Evolutionary conservation across 2,797 vertebrate genomes (phyloP).

Genomic region (Dryobates pubescens): DNA sequence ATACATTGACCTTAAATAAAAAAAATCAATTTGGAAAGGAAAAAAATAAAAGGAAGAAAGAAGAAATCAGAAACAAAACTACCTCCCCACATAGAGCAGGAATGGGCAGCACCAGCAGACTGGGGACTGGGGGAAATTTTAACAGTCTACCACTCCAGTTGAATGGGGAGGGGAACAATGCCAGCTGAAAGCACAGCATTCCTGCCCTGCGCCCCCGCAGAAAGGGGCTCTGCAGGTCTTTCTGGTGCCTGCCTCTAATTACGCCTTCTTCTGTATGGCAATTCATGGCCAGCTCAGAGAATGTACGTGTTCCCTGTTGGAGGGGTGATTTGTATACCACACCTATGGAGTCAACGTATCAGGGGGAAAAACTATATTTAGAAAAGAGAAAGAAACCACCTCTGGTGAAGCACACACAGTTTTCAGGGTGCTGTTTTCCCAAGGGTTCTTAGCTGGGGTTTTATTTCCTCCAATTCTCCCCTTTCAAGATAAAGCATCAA

Average conservation of each 20-base stretch:
- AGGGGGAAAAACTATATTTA: background rate
- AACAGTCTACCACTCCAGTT: conserved; percentile 47
- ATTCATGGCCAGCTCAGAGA: conserved; percentile 14
- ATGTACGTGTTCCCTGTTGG: background rate
- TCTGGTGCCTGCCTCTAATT: conserved; percentile 52
- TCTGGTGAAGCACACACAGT: background rate
- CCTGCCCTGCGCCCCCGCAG: background rate
- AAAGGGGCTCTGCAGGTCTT: conserved; percentile 36
- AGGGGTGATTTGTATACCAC: background rate
- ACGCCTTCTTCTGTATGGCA: background rate
- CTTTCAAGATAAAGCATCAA: conserved; percentile 22
- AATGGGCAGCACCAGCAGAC: conserved; percentile 42
- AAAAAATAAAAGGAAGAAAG: background rate
- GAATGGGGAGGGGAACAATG: conserved; percentile 65
- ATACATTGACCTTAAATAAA: background rate
- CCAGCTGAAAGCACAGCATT: conserved; percentile 50
- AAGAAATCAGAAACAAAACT: conserved; percentile 8
- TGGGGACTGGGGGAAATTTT: conserved; percentile 14
- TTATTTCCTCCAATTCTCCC: background rate
- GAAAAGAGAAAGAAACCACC: background rate
- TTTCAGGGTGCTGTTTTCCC: background rate
- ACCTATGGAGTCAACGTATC: background rate
- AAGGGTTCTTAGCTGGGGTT: background rate
- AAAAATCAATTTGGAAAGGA: no score
- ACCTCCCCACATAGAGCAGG: background rate